Conservation (phyloP, 1,140 invertebrate genomes). For the Drosophila bocqueti region DNA sequence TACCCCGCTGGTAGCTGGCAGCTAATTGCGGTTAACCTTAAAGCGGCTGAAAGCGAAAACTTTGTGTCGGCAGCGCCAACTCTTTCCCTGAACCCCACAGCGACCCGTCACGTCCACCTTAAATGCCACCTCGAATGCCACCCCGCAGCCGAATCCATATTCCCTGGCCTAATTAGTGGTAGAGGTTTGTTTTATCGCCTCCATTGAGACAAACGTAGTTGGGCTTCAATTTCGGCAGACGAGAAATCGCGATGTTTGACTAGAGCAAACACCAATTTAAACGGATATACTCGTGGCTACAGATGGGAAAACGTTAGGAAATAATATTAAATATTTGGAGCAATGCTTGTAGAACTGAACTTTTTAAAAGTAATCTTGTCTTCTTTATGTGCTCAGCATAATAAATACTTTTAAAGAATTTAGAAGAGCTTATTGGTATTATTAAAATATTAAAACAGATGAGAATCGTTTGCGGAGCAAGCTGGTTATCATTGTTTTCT, state of each 20-base stretch:
- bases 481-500: no score
- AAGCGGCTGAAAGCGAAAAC: slow-evolving; percentile 39
- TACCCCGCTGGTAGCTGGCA: neutral
- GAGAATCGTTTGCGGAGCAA: no score
- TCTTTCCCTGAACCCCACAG: slow-evolving; percentile 4
- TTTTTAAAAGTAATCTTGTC: neutral
- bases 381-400: neutral
- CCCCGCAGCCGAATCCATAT: slow-evolving; percentile 6
- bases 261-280: slow-evolving; percentile 12
- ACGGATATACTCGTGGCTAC: neutral
- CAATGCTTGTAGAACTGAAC: rapidly evolving
- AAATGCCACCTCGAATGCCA: slow-evolving; percentile 10
- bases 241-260: slow-evolving; percentile 10
- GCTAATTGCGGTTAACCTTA: slow-evolving; percentile 60
- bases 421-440: neutral
- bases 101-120: neutral
- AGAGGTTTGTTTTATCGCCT: slow-evolving; percentile 21
- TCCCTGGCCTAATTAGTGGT: slow-evolving; percentile 51
- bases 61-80: slow-evolving; percentile 34
- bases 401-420: no score
- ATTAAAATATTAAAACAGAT: neutral
- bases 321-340: neutral
- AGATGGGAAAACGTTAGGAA: neutral
- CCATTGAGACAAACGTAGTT: slow-evolving; percentile 4
- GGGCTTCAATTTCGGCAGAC: neutral